Conservation (phyloP, 2,888 invertebrate genomes). For the Cyclophora albipunctata region DNA sequence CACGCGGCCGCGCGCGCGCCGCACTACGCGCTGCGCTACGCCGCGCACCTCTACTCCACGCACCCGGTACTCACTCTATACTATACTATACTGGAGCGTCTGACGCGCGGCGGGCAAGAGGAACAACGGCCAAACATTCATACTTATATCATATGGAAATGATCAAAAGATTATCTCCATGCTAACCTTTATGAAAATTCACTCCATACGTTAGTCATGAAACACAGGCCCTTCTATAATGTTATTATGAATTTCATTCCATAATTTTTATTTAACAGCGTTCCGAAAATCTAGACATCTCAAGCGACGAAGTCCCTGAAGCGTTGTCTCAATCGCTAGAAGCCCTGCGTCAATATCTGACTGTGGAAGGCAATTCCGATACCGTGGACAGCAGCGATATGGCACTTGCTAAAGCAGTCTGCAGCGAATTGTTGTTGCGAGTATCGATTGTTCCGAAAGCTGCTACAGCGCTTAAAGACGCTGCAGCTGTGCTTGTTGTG, state of each 20-base stretch:
- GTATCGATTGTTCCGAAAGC: slow-evolving; percentile 53
- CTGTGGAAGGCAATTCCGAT: slow-evolving; percentile 22
- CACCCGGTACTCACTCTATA: slow-evolving; percentile 36
- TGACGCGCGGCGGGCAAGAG: too few species aligned
- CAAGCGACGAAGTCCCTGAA: slow-evolving; percentile 58
- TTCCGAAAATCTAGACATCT: slow-evolving; percentile 53
- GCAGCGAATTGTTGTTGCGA: slow-evolving; percentile 49
- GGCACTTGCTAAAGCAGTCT: slow-evolving; percentile 45
- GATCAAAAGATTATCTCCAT: too few species aligned
- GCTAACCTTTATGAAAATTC: too few species aligned
- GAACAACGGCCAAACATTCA: too few species aligned
- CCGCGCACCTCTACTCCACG: slow-evolving; percentile 54
- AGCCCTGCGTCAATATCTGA: slow-evolving; percentile 49
- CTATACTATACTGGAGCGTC: too few species aligned
- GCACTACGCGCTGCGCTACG: slow-evolving; percentile 59
- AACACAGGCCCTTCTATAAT: too few species aligned
- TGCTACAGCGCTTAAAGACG: slow-evolving; percentile 76
- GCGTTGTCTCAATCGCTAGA: slow-evolving; percentile 52
- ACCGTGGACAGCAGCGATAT: slow-evolving; percentile 32
- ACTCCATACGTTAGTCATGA: too few species aligned
- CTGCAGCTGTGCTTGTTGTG: slow-evolving; percentile 66
- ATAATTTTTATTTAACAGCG: slow-evolving; percentile 38
- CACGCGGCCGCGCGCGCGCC: slow-evolving; percentile 53
- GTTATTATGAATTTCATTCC: too few species aligned
- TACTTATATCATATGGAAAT: too few species aligned